These are phyloP conservation scores for Melanerpes formicivorus DNA, from an alignment of 2,113 vertebrate species.

Conservation along the genomic window DNA sequence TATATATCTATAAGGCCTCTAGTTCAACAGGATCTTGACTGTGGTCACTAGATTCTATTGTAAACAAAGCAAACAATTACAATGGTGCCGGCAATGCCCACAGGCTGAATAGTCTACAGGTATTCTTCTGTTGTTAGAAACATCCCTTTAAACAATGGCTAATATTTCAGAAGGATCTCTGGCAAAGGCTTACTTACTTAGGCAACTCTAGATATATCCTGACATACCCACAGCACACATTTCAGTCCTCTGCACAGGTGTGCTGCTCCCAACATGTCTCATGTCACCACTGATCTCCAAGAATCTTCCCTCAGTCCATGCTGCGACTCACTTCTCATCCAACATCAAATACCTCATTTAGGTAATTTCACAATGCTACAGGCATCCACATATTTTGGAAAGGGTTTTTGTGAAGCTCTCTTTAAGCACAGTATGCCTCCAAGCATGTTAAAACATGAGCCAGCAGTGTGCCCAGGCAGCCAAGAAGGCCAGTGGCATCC, in stretches of 20 bases:
- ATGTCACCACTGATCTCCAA: slow-evolving; percentile 9
- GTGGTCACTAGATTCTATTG: not conserved
- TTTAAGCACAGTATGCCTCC: not conserved
- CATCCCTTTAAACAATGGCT: slow-evolving; percentile 19
- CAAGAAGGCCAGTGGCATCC: no score
- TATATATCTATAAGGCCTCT: not conserved
- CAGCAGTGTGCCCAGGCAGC: no score
- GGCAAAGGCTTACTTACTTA: not conserved
- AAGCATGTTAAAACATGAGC: not conserved
- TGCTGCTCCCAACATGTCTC: not conserved
- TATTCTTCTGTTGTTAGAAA: slow-evolving; percentile 35
- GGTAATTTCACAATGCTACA: not conserved
- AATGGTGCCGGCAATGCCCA: not conserved
- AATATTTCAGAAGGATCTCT: slow-evolving; percentile 17
- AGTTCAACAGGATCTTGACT: slow-evolving; percentile 4
- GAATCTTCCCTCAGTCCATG: not conserved
- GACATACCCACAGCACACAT: not conserved
- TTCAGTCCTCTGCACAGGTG: not conserved
- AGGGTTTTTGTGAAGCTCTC: not conserved
- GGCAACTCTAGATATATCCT: not conserved
- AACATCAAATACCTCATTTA: not conserved
- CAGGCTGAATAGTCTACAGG: not conserved
- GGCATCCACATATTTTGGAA: not conserved
- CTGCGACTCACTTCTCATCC: not conserved
- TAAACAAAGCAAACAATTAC: slow-evolving; percentile 30